Percentiles rank a stretch among this genome's conserved stretches.
These are phyloP conservation scores for Pheosia tremula DNA, from an alignment of 2,888 invertebrate species.

Conservation along the genomic window DNA sequence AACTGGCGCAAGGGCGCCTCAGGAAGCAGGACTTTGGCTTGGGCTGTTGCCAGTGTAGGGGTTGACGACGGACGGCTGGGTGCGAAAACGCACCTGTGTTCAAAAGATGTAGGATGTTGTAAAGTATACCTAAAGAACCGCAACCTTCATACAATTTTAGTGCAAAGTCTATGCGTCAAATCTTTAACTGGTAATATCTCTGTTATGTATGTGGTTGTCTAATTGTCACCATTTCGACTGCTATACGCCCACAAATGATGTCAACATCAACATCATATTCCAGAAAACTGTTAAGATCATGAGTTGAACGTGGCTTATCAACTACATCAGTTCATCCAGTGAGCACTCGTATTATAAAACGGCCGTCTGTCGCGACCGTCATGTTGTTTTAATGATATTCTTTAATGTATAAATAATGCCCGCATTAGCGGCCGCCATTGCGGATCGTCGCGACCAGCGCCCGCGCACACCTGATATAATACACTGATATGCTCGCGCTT, in stretches of 20 bases:
- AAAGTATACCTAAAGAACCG: too few relatives aligned
- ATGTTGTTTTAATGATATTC: conserved; percentile 68
- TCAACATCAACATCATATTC: neutral
- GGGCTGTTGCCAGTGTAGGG: too few relatives aligned
- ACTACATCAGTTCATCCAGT: conserved; percentile 3
- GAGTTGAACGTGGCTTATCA: neutral
- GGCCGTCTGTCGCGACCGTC: conserved; percentile 39
- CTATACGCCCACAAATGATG: neutral
- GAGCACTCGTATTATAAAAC: conserved; percentile 25
- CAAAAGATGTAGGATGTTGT: too few relatives aligned
- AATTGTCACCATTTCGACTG: neutral
- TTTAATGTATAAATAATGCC: conserved; percentile 71
- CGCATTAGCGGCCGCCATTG: conserved; percentile 44
- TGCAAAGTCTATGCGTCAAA: too few relatives aligned
- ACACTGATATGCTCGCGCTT: conserved; percentile 23
- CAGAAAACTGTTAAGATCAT: conserved; percentile 3
- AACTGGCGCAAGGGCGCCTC: too few relatives aligned
- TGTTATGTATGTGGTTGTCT: too few relatives aligned
- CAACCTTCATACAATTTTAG: too few relatives aligned
- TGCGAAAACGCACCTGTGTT: too few relatives aligned
- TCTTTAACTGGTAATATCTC: too few relatives aligned
- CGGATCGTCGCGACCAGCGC: conserved; percentile 28
- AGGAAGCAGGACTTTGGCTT: too few relatives aligned
- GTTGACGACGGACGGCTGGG: too few relatives aligned
- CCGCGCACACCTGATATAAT: conserved; percentile 33